These are phyloP conservation scores for Acrocephalus kingi DNA, from an alignment of 2,113 vertebrate species.

Conservation along the genomic window DNA sequence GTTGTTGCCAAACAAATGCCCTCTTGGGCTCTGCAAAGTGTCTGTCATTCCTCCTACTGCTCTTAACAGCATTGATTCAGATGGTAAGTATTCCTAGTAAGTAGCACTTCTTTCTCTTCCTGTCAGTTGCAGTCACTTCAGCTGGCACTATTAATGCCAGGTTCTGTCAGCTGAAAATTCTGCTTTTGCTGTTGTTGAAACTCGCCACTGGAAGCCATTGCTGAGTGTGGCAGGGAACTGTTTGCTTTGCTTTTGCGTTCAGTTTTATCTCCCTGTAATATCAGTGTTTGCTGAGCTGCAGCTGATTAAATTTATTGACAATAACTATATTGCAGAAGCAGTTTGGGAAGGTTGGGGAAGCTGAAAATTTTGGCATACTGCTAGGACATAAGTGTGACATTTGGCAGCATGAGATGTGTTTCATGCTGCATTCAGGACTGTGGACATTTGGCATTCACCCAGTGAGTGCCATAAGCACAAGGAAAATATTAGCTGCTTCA, in stretches of 20 bases:
- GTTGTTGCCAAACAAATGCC: slow-evolving; percentile 88
- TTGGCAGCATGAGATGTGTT: neutral
- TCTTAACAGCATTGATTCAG: slow-evolving; percentile 98
- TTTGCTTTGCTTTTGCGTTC: neutral
- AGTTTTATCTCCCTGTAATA: neutral
- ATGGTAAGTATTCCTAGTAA: slow-evolving; percentile 78
- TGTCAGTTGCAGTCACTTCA: neutral
- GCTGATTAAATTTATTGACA: neutral
- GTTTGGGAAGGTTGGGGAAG: neutral
- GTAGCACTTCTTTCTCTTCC: neutral
- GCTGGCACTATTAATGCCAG: neutral
- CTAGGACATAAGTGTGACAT: neutral
- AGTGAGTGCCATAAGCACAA: neutral
- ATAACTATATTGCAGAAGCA: neutral
- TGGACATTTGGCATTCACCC: neutral
- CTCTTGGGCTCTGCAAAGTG: slow-evolving; percentile 95
- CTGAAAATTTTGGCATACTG: neutral
- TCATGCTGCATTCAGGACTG: neutral
- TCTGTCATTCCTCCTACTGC: slow-evolving; percentile 96
- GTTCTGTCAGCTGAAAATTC: neutral
- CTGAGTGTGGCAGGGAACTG: neutral
- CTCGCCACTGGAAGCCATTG: neutral
- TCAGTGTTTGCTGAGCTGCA: neutral
- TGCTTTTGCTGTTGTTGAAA: neutral
- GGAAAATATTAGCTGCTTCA: neutral